Evolutionary conservation across 2,888 invertebrate genomes (phyloP), one percentile per base, ranked within the genome.

Genomic region (Sepiola atlantica): DNA sequence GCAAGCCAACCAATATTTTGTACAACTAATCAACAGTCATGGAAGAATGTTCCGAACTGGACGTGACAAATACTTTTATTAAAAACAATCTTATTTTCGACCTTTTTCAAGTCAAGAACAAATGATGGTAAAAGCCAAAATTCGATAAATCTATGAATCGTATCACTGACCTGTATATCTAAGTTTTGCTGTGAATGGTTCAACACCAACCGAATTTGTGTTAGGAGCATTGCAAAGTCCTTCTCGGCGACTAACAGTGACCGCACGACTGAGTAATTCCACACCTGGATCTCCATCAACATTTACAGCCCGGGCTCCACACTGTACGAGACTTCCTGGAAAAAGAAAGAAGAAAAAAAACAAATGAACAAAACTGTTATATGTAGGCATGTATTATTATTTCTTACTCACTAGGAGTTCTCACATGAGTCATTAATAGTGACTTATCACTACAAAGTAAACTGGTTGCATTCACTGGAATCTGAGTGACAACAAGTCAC

Each of bases 131-230:
- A 45, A 45, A 45, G 4, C 8, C 8, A 8, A 45, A 45, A 61
- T n/a, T 35, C 21, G 21, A 35, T 45, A 45, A 45, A 45, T 45
- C 45, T 4, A 45, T 77, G 16, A 77, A 77, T 32, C n/a, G 12
- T 77, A 57, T 18, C 55, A 93, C 95, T 94, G 95, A 97, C 97
- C 97, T 95, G 97, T 97, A 95, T 97, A 97, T 95, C 96, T 95
- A 92, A 97, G 95, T 94, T 96, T 97, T 24, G 97, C 97, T 16
- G 97, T 96, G 95, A 97, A 97, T 0, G 97, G 97, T 61, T 97
- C 97, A 12, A 97, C 97, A 20, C 97, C 97, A 18, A 97, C 95
- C 14, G 96, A 95, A 18, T 96, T 96, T 93, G 95, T 94, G 18
- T 95, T 94, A 28, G 96, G 95, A 0, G 97, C 96, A 35, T 96